phyloP scores from a whole-genome alignment of 1,140 invertebrate genomes.

The Drosophila malerkotliana region DNA sequence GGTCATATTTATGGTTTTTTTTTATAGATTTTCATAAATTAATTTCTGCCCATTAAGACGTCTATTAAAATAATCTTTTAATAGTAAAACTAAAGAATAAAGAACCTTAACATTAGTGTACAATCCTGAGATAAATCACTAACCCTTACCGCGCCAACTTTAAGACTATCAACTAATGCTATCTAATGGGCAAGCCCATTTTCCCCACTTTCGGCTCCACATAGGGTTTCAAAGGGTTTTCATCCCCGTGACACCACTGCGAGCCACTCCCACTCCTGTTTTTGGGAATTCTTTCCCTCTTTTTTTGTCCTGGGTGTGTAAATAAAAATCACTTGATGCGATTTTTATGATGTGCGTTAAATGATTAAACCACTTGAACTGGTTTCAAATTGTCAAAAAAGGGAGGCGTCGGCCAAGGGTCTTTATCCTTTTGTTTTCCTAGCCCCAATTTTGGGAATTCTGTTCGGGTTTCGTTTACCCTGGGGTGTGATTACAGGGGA shows the following conservation, averaged over 20 bases:
- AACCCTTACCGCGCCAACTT: background rate
- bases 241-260: conserved; percentile 1
- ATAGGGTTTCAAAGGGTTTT: conserved; percentile 67
- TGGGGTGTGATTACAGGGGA: conserved; percentile 47
- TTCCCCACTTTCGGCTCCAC: conserved; percentile 9
- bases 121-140: background rate
- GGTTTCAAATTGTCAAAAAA: conserved; percentile 76
- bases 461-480: conserved; percentile 44
- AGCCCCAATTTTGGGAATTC: conserved; percentile 48
- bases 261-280: background rate
- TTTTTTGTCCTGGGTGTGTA: conserved; percentile 65
- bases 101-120: background rate
- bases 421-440: conserved; percentile 62
- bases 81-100: no score
- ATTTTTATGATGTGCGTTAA: conserved; percentile 83
- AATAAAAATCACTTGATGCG: conserved; percentile 81
- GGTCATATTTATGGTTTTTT: no score
- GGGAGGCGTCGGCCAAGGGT: conserved; percentile 28
- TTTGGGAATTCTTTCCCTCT: conserved; percentile 24
- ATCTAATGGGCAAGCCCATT: conserved; percentile 31
- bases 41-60: no score
- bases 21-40: no score
- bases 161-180: conserved; percentile 34
- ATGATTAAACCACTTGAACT: conserved; percentile 83
- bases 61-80: no score